These are phyloP conservation scores for Mesorhabditis sp. DNA, from an alignment of 2,888 invertebrate genomes.

Conservation along the genomic window DNA sequence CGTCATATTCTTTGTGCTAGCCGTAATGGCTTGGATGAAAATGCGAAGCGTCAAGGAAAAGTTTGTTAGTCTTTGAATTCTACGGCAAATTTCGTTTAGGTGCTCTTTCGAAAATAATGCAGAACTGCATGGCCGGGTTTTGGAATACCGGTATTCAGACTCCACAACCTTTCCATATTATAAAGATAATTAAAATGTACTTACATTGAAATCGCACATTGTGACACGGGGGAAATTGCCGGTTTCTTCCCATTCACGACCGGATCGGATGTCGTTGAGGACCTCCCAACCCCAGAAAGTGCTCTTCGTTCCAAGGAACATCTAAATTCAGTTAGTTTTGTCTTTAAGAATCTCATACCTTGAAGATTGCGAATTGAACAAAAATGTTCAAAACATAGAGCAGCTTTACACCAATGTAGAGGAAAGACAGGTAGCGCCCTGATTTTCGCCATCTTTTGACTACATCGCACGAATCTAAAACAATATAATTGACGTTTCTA, in stretches of 20 bases:
- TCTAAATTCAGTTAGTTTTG: conserved; percentile 18
- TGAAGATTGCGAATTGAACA: conserved; percentile 20
- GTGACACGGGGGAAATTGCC: conserved; percentile 43
- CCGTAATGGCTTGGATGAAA: neutral
- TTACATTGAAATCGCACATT: conserved; percentile 39
- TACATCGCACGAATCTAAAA: neutral
- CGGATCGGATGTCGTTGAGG: conserved; percentile 26
- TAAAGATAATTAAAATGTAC: neutral
- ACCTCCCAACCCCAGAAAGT: conserved; percentile 41
- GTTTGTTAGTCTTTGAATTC: neutral
- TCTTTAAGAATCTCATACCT: neutral
- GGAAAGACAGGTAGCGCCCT: conserved; percentile 29
- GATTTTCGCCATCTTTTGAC: conserved; percentile 12
- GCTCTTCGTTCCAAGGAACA: conserved; percentile 37
- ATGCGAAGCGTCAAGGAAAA: neutral
- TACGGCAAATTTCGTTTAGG: no score
- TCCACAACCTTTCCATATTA: no score
- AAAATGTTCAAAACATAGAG: conserved; percentile 42
- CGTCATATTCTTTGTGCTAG: neutral
- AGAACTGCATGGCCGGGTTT: no score
- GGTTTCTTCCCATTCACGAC: conserved; percentile 38
- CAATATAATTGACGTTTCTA: conserved; percentile 8
- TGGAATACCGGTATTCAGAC: no score
- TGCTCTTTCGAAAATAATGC: no score
- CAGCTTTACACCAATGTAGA: conserved; percentile 30